phyloP scores from a whole-genome alignment of 1,140 invertebrate genomes.

The Zaprionus taronus region DNA sequence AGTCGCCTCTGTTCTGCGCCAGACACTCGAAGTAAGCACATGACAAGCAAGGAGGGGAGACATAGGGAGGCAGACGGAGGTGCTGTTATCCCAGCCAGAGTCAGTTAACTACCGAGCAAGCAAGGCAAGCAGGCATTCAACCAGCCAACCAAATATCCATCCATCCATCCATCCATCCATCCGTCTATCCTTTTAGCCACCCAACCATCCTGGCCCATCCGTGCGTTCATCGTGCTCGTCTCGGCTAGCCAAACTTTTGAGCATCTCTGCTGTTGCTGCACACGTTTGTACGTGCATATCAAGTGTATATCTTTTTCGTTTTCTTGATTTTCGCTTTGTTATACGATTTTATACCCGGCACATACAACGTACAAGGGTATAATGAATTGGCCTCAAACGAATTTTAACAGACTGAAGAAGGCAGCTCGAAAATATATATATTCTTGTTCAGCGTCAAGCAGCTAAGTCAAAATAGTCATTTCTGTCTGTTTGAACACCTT shows the following conservation, averaged over 20 bases:
- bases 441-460: too few relatives aligned
- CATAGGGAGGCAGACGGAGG: slow-evolving; percentile 26
- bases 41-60: slow-evolving; percentile 4
- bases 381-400: too few relatives aligned
- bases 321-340: slow-evolving; percentile 61
- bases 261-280: slow-evolving; percentile 9
- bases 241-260: slow-evolving; percentile 28
- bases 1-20: slow-evolving; percentile 63
- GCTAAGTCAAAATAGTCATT: too few relatives aligned
- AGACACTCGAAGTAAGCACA: slow-evolving; percentile 76
- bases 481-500: too few relatives aligned
- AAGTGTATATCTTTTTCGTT: slow-evolving; percentile 59
- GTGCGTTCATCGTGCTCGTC: background rate
- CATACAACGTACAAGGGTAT: too few relatives aligned
- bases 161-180: slow-evolving; percentile 65
- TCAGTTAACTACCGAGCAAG: slow-evolving; percentile 50
- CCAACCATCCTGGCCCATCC: slow-evolving; percentile 37
- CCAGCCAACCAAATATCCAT: slow-evolving; percentile 33
- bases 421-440: too few relatives aligned
- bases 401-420: too few relatives aligned
- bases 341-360: background rate
- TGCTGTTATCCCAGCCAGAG: background rate
- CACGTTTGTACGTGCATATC: slow-evolving; percentile 49
- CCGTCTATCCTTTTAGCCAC: slow-evolving; percentile 55
- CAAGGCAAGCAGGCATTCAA: slow-evolving; percentile 22